These are phyloP conservation scores for Fopius arisanus DNA, from an alignment of 1,140 invertebrate genomes.

Conservation along the genomic window DNA sequence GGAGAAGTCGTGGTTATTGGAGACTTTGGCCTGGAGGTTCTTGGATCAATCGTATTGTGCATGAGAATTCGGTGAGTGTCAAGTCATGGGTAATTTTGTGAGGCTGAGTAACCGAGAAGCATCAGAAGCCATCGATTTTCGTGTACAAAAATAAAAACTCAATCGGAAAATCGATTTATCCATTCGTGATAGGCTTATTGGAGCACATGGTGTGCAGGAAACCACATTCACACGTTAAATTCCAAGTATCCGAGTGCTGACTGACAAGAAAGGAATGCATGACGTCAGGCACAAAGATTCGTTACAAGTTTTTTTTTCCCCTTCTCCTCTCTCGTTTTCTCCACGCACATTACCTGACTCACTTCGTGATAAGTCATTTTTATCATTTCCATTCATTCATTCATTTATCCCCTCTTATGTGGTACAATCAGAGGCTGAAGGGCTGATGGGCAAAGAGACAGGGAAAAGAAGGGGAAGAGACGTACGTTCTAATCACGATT, in stretches of 20 bases:
- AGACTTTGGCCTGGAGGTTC: too few relatives aligned
- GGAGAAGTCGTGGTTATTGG: too few relatives aligned
- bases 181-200: background rate
- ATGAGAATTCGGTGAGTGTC: too few relatives aligned
- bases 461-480: background rate
- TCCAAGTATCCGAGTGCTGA: background rate
- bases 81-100: too few relatives aligned
- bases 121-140: background rate
- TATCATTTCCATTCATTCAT: background rate
- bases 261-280: background rate
- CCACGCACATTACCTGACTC: background rate
- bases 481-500: slow-evolving; percentile 2
- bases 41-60: too few relatives aligned
- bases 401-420: background rate
- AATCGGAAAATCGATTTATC: background rate
- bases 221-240: slow-evolving; percentile 4
- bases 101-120: background rate
- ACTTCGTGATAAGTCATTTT: background rate
- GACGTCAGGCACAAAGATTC: slow-evolving; percentile 19
- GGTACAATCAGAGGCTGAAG: background rate
- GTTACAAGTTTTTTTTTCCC: background rate
- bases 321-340: background rate
- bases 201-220: background rate
- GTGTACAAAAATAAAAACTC: background rate
- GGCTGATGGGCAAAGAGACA: background rate